Conservation (phyloP, 1,140 invertebrate genomes). For the Tetragonula clypearis region DNA sequence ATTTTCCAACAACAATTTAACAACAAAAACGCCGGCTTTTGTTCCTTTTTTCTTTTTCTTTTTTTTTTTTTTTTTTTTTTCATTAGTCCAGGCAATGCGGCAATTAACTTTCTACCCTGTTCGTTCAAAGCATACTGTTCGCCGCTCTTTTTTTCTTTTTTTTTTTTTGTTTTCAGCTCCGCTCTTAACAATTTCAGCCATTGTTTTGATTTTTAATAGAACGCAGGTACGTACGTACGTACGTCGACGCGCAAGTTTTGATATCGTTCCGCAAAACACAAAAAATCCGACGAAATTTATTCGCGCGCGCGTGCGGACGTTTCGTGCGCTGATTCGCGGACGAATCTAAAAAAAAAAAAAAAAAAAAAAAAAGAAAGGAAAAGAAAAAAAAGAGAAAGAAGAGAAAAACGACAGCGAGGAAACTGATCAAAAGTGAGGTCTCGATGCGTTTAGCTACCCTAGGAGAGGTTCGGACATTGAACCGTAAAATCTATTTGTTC, state of each 20-base stretch:
- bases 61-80: too few relatives aligned
- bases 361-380: too few relatives aligned
- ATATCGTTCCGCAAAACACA: too few relatives aligned
- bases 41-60: neutral
- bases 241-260: too few relatives aligned
- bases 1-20: constrained; percentile 23
- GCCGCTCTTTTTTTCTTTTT: neutral
- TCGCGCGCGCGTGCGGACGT: neutral
- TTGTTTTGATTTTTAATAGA: neutral
- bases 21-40: neutral
- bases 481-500: neutral
- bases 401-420: neutral
- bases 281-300: neutral
- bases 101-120: neutral
- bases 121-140: neutral
- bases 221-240: too few relatives aligned
- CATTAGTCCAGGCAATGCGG: neutral
- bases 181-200: neutral
- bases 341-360: neutral
- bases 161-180: too few relatives aligned
- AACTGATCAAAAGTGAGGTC: neutral
- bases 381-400: too few relatives aligned
- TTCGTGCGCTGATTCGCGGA: neutral
- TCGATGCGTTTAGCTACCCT: neutral
- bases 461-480: neutral